Conservation (phyloP, 2,888 invertebrate species). For the Metellina segmentata region DNA sequence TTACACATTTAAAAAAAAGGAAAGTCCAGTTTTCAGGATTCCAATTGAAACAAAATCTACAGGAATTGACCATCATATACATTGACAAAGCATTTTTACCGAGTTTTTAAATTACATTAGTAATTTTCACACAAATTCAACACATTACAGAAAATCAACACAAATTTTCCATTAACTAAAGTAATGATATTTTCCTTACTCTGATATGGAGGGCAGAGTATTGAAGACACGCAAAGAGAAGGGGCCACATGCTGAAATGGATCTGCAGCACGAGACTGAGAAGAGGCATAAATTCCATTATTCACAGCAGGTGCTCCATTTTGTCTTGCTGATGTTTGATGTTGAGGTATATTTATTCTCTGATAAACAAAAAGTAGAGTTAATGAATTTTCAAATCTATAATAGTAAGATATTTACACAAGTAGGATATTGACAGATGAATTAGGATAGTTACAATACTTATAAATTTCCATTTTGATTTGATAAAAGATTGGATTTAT, state of each 20-base stretch:
- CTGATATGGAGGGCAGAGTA: conserved; percentile 93
- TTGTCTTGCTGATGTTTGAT: conserved; percentile 66
- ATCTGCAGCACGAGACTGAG: conserved; percentile 85
- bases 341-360: conserved; percentile 77
- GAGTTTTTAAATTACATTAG: neutral
- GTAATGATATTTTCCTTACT: conserved; percentile 79
- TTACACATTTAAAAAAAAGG: neutral
- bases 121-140: neutral
- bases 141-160: neutral
- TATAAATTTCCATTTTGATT: neutral
- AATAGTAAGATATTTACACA: too few relatives aligned
- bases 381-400: too few relatives aligned
- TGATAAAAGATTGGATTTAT: too few relatives aligned
- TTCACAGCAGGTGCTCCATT: conserved; percentile 82
- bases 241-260: conserved; percentile 84
- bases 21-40: neutral
- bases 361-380: conserved; percentile 78
- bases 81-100: too few relatives aligned
- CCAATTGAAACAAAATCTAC: neutral
- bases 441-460: neutral
- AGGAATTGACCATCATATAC: neutral
- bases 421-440: too few relatives aligned
- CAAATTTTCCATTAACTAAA: neutral
- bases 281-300: conserved; percentile 80
- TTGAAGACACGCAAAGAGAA: conserved; percentile 94